These are phyloP conservation scores for Panulirus ornatus DNA, from an alignment of 1,140 invertebrate species.

Conservation along the genomic window DNA sequence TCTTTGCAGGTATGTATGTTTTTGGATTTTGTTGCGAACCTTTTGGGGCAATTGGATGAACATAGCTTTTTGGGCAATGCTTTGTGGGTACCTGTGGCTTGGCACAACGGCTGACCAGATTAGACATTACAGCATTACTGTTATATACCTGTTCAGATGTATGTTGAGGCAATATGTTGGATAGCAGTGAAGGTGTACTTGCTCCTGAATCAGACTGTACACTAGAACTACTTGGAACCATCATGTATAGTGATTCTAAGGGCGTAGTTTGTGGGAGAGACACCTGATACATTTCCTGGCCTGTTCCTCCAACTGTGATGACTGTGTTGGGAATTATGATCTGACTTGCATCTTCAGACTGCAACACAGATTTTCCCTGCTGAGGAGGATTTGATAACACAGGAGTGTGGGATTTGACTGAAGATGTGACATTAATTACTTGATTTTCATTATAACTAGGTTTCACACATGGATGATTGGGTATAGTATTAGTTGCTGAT, in stretches of 20 bases:
- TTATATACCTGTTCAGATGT: background rate
- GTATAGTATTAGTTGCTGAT: background rate
- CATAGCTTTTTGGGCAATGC: background rate
- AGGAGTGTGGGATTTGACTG: background rate
- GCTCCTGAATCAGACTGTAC: background rate
- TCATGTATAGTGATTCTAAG: background rate
- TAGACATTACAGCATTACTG: background rate
- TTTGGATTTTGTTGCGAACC: background rate
- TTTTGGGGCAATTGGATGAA: background rate
- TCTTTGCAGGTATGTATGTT: background rate
- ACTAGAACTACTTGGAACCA: background rate
- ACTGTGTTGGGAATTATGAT: background rate
- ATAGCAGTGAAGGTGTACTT: background rate
- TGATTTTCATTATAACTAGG: background rate
- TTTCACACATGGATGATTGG: background rate
- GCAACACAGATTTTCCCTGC: background rate
- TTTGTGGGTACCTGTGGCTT: background rate
- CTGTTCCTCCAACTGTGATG: background rate
- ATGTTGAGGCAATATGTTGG: background rate
- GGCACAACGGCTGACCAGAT: background rate
- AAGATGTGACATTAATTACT: background rate
- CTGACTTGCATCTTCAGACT: background rate
- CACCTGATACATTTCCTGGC: background rate
- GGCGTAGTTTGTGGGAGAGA: background rate
- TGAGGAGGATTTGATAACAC: background rate